Evolutionary conservation across 2,113 vertebrate species (phyloP).

Genomic region (Prionailurus viverrinus): DNA sequence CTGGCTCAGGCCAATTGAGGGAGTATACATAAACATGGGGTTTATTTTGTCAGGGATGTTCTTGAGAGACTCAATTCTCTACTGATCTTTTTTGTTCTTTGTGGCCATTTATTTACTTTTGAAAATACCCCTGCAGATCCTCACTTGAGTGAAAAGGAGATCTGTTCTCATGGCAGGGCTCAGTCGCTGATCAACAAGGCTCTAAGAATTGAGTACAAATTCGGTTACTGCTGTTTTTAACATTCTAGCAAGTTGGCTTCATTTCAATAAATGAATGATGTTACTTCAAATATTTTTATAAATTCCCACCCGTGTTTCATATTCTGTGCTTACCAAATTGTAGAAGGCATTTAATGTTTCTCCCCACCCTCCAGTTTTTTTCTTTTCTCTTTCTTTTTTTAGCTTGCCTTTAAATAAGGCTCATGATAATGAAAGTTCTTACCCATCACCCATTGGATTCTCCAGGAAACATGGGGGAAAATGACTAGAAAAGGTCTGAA

Average conservation of each 20-base stretch:
- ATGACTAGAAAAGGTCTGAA: conserved; percentile 39
- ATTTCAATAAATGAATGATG: conserved; percentile 55
- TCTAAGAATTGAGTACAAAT: conserved; percentile 3
- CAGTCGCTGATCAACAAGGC: not conserved
- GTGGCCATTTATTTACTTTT: conserved; percentile 78
- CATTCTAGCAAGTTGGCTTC: conserved; percentile 44
- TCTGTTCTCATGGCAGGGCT: conserved; percentile 49
- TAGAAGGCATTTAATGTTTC: not conserved
- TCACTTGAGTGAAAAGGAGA: conserved; percentile 72
- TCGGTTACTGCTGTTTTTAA: conserved; percentile 18
- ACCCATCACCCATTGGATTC: conserved; percentile 35
- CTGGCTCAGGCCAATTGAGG: conserved; percentile 51
- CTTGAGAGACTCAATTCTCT: conserved; percentile 71
- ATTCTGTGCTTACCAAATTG: not conserved
- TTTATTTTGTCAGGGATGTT: conserved; percentile 78
- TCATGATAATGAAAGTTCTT: conserved; percentile 33
- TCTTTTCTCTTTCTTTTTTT: not conserved
- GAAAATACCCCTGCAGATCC: conserved; percentile 64
- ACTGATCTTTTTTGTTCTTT: conserved; percentile 64
- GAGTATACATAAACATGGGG: conserved; percentile 69
- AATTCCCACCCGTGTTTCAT: not conserved
- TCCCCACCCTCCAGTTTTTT: not conserved
- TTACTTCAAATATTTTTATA: conserved; percentile 55
- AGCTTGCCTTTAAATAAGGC: not conserved
- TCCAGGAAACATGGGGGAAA: conserved; percentile 45